Evolutionary conservation across 2,113 vertebrate species (phyloP).

Genomic region (Etia nguti): DNA sequence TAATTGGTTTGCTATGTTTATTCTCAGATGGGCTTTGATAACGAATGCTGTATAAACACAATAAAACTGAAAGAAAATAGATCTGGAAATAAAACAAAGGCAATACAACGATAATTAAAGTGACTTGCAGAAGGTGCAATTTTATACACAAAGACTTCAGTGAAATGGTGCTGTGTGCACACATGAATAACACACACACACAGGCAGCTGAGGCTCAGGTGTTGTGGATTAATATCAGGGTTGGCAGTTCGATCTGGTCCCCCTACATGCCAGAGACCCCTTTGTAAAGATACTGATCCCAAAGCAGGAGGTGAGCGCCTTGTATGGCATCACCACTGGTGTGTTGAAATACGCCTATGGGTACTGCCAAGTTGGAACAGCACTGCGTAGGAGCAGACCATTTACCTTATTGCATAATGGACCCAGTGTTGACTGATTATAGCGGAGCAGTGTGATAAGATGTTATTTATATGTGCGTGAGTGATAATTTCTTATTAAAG

Average conservation of each 20-base stretch:
- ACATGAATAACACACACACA: neutral
- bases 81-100: neutral
- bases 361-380: neutral
- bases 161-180: neutral
- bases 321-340: neutral
- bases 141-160: neutral
- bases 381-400: neutral
- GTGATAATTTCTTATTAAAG: neutral
- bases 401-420: neutral
- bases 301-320: neutral
- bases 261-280: neutral
- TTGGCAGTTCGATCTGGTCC: neutral
- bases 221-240: neutral
- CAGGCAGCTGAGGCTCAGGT: neutral
- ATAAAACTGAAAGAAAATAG: neutral
- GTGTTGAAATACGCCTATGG: neutral
- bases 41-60: neutral
- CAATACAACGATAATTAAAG: neutral
- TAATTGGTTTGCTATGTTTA: neutral
- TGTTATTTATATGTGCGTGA: neutral
- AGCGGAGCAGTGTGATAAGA: neutral
- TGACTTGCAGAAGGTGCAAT: neutral
- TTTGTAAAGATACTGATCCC: neutral
- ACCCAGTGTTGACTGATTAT: neutral
- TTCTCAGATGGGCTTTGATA: neutral